Percentiles rank a stretch among this genome's conserved stretches.
phyloP scores from a whole-genome alignment of 2,113 vertebrate species.

The human (Homo sapiens) region GRCh38 chr21:28513501-28514000 shows the following conservation, averaged over 20 bases:
- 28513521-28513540: constrained; percentile 55
- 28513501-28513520: constrained; percentile 59
- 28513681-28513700: constrained; percentile 85
- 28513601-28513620: constrained; percentile 73
- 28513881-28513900: constrained; percentile 62
- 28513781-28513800: constrained; percentile 76
- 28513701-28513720: constrained; percentile 88
- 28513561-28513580: constrained; percentile 68
- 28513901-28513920: constrained; percentile 45
- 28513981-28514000: constrained; percentile 22
- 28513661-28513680: constrained; percentile 82
- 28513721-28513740: constrained; percentile 80
- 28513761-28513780: constrained; percentile 73
- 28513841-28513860: constrained; percentile 26
- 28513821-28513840: constrained; percentile 65
- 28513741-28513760: constrained; percentile 82
- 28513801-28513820: constrained; percentile 80
- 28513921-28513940: not conserved
- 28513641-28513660: constrained; percentile 72
- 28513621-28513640: constrained; percentile 59
- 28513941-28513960: constrained; percentile 24
- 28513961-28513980: not conserved
- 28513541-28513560: constrained; percentile 72
- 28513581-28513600: constrained; percentile 62
- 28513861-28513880: constrained; percentile 20